A percentile compares a stretch with the other conserved stretches of the same genome.
phyloP scores from a whole-genome alignment of 2,797 vertebrate species.

The Trachops cirrhosus region DNA sequence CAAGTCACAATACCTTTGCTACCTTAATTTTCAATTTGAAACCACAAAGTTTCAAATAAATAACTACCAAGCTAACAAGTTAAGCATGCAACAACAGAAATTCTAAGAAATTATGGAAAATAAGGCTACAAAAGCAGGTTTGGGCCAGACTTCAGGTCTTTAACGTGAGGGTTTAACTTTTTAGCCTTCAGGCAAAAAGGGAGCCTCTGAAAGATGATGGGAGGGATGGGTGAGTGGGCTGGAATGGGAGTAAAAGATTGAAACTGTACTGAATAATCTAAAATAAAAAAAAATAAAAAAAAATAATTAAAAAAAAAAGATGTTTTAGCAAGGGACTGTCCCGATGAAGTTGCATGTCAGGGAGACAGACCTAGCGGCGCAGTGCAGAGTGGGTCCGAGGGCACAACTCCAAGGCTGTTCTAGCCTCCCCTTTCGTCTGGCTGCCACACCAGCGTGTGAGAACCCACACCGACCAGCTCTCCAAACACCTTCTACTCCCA shows the following conservation, averaged over 20 bases:
- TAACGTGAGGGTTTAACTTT: not conserved
- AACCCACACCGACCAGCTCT: not conserved
- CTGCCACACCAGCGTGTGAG: not conserved
- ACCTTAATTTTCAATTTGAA: conserved; percentile 33
- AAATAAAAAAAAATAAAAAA: too few species aligned
- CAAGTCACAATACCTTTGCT: not conserved
- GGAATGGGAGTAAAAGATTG: too few species aligned
- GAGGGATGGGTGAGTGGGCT: too few species aligned
- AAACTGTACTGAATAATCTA: too few species aligned
- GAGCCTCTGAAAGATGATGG: not conserved
- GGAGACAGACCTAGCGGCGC: not conserved
- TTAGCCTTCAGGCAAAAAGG: not conserved
- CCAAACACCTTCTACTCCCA: not conserved
- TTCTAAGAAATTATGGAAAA: not conserved
- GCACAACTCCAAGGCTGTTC: not conserved
- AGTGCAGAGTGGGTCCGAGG: not conserved
- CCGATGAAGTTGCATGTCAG: not conserved
- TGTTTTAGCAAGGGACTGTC: not conserved
- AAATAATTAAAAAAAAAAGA: too few species aligned
- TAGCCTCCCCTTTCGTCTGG: not conserved
- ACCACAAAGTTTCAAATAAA: conserved; percentile 29
- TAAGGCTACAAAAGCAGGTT: not conserved
- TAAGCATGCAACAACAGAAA: not conserved
- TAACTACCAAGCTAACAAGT: not conserved
- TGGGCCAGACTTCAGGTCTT: not conserved